phyloP scores from a whole-genome alignment of 2,113 vertebrate species.

The Corythornis madagascariensis region DNA sequence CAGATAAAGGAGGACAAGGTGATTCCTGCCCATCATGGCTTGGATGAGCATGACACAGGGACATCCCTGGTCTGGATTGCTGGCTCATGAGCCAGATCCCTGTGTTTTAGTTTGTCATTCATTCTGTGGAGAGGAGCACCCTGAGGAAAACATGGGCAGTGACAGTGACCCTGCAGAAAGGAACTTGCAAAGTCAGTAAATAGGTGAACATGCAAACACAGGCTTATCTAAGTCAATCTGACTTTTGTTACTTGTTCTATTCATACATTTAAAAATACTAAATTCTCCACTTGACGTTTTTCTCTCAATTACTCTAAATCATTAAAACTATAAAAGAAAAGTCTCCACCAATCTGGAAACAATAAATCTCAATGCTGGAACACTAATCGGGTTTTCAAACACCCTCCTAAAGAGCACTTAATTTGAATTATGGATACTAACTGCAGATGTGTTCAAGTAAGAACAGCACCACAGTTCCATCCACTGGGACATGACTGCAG shows the following conservation, averaged over 20 bases:
- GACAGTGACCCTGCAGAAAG: background rate
- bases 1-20: background rate
- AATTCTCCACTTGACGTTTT: background rate
- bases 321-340: constrained; percentile 37
- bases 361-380: constrained; percentile 58
- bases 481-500: background rate
- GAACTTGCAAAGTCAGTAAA: background rate
- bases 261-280: background rate
- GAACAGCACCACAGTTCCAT: background rate
- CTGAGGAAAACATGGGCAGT: background rate
- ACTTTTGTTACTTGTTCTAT: background rate
- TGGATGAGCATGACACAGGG: background rate
- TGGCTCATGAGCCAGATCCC: background rate
- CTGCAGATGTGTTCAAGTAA: constrained; percentile 50
- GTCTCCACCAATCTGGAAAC: constrained; percentile 47
- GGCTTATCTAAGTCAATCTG: background rate
- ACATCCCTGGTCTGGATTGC: background rate
- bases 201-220: background rate
- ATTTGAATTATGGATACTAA: constrained; percentile 55
- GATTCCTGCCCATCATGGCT: background rate
- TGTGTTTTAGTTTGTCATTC: background rate
- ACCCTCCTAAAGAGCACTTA: constrained; percentile 47
- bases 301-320: constrained; percentile 26
- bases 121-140: background rate
- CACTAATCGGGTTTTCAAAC: background rate